Evolutionary conservation across 2,888 invertebrate species (phyloP).

Genomic region (Gasteruption jaculator): DNA sequence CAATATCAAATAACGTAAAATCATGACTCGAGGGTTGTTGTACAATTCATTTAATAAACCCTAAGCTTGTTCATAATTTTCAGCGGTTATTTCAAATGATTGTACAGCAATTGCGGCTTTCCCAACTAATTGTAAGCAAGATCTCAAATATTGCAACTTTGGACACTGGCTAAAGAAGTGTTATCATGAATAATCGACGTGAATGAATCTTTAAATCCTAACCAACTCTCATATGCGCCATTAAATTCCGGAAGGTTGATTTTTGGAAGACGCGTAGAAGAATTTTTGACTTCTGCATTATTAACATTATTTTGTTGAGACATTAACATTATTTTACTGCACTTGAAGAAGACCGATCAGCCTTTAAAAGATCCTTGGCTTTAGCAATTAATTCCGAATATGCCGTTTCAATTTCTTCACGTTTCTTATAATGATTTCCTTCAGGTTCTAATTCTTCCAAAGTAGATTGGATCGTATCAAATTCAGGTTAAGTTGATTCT

Average conservation of each 20-base stretch:
- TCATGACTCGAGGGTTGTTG: conserved; percentile 14
- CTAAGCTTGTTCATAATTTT: conserved; percentile 18
- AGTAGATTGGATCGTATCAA: too few relatives aligned
- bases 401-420: conserved; percentile 1
- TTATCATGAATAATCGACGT: conserved; percentile 21
- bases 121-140: conserved; percentile 13
- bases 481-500: too few relatives aligned
- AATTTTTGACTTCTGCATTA: neutral
- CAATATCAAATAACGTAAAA: conserved; percentile 17
- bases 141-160: conserved; percentile 21
- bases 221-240: conserved; percentile 19
- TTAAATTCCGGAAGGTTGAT: conserved; percentile 21
- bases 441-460: neutral
- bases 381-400: neutral
- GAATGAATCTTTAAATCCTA: conserved; percentile 21
- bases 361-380: too few relatives aligned
- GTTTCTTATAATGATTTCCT: neutral
- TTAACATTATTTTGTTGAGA: neutral
- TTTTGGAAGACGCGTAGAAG: conserved; percentile 5
- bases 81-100: conserved; percentile 16
- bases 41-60: conserved; percentile 12
- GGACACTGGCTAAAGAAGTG: conserved; percentile 16
- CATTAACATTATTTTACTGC: too few relatives aligned
- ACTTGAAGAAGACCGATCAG: too few relatives aligned
- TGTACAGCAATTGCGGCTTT: conserved; percentile 14